phyloP scores from a whole-genome alignment of 1,140 invertebrate genomes.

The Hyposmocoma kahamanoa region DNA sequence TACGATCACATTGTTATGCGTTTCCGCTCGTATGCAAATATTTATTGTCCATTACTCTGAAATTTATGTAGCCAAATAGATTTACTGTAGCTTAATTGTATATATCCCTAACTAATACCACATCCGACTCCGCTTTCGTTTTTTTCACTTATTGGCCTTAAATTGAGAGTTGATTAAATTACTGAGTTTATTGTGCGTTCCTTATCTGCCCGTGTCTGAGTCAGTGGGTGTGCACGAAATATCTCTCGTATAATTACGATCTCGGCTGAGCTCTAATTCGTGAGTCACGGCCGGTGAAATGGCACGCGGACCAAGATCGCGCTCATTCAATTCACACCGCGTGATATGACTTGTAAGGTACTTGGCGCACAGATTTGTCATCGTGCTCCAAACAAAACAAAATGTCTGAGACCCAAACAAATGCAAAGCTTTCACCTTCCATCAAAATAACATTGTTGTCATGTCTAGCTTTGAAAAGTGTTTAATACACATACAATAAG shows the following conservation, averaged over 20 bases:
- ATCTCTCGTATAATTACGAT: slow-evolving; percentile 57
- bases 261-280: slow-evolving; percentile 58
- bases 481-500: not conserved
- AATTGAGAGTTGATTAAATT: slow-evolving; percentile 44
- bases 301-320: slow-evolving; percentile 49
- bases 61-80: not conserved
- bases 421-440: not conserved
- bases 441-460: not conserved
- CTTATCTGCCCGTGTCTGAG: slow-evolving; percentile 22
- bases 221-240: slow-evolving; percentile 50
- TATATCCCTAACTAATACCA: not conserved
- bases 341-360: slow-evolving; percentile 53
- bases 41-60: not conserved
- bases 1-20: not conserved
- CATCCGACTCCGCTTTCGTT: not conserved
- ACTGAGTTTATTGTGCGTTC: slow-evolving; percentile 32
- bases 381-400: slow-evolving; percentile 12
- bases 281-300: slow-evolving; percentile 65
- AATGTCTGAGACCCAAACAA: slow-evolving; percentile 13
- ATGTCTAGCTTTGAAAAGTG: not conserved
- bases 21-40: not conserved
- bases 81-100: not conserved
- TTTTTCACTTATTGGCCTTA: slow-evolving; percentile 36
- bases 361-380: slow-evolving; percentile 35
- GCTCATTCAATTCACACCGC: slow-evolving; percentile 52